A percentile compares a stretch with the other conserved stretches of the same genome.
These are phyloP conservation scores for Haplochromis vanheusdeni DNA, from an alignment of 2,113 vertebrate species.

Conservation along the genomic window DNA sequence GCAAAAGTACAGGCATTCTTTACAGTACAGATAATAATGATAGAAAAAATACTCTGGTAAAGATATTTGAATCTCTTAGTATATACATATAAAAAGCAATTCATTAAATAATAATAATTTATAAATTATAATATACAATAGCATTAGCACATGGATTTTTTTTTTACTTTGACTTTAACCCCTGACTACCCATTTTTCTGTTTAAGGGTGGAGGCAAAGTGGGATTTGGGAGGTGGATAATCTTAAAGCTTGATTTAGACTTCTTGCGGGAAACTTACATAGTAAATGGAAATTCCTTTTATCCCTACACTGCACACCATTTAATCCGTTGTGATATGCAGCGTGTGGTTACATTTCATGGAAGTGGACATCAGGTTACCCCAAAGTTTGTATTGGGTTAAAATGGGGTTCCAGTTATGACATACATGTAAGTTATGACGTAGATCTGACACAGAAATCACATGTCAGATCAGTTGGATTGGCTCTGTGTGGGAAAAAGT, in stretches of 20 bases:
- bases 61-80: background rate
- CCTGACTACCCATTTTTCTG: background rate
- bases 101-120: background rate
- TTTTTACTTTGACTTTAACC: background rate
- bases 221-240: background rate
- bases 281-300: background rate
- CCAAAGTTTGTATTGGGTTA: fast-evolving
- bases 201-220: background rate
- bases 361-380: background rate
- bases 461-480: background rate
- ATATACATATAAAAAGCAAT: background rate
- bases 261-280: fast-evolving
- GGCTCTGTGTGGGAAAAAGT: background rate
- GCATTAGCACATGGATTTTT: background rate
- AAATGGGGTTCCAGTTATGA: background rate
- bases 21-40: background rate
- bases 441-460: background rate
- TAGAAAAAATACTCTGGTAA: background rate
- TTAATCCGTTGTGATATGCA: background rate
- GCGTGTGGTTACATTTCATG: background rate
- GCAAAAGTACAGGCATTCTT: background rate
- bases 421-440: fast-evolving
- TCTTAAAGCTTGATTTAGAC: background rate
- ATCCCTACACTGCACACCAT: background rate
- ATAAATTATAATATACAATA: background rate